Evolutionary conservation across 2,888 invertebrate genomes (phyloP).

Genomic region (Incurvaria masculella): DNA sequence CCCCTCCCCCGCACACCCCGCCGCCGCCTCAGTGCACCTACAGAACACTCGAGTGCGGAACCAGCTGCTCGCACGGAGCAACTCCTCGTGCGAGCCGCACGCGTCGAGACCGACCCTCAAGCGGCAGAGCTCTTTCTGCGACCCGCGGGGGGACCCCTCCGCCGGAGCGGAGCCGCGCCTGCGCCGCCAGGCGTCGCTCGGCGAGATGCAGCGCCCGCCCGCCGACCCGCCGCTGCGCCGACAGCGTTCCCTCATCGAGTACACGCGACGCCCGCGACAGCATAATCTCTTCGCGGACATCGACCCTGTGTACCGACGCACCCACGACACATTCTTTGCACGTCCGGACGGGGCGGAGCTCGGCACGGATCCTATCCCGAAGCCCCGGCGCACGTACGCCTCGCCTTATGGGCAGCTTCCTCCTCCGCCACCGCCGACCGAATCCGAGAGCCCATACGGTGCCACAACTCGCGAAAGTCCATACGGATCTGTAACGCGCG

Average conservation of each 20-base stretch:
- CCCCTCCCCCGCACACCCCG: not conserved
- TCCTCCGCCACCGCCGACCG: not conserved
- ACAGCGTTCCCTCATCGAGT: slow-evolving; percentile 53
- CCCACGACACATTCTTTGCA: slow-evolving; percentile 48
- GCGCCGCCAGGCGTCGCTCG: slow-evolving; percentile 51
- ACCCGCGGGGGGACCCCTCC: slow-evolving; percentile 35
- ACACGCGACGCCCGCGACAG: slow-evolving; percentile 42
- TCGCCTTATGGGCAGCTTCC: slow-evolving; percentile 19
- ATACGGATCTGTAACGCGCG: slow-evolving; percentile 38
- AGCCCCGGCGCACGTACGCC: slow-evolving; percentile 49
- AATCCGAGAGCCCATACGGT: not conserved
- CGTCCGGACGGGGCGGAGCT: slow-evolving; percentile 54
- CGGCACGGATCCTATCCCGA: slow-evolving; percentile 50
- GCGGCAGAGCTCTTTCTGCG: slow-evolving; percentile 50
- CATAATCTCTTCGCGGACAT: slow-evolving; percentile 57
- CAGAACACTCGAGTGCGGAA: slow-evolving; percentile 40
- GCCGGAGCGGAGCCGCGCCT: slow-evolving; percentile 46
- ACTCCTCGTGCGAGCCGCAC: slow-evolving; percentile 50
- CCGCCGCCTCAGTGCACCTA: not conserved
- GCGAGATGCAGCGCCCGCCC: slow-evolving; percentile 54
- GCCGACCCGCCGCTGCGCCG: slow-evolving; percentile 51
- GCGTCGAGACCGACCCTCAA: slow-evolving; percentile 44
- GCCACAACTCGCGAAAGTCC: not conserved
- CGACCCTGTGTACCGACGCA: slow-evolving; percentile 56
- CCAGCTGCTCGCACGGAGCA: slow-evolving; percentile 49